Evolutionary conservation across 2,888 invertebrate genomes (phyloP).

Genomic region (Myopa testacea): DNA sequence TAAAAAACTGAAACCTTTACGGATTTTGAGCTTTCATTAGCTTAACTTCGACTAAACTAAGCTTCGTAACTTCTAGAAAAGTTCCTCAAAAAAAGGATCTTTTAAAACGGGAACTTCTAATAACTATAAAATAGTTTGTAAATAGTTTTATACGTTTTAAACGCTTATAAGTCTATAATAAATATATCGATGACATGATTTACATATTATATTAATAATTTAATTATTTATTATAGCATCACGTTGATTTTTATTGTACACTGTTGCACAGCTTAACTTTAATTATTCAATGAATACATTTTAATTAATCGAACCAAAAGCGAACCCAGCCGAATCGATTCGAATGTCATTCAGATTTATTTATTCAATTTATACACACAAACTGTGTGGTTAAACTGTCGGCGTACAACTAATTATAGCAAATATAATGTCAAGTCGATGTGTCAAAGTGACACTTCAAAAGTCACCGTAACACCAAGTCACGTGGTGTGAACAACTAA

Average conservation of each 20-base stretch:
- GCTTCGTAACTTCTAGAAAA: too few relatives aligned
- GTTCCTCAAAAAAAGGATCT: too few relatives aligned
- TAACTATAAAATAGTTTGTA: too few relatives aligned
- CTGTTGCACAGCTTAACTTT: background rate
- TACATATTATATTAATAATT: background rate
- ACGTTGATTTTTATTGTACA: background rate
- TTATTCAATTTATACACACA: constrained; percentile 3
- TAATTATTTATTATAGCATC: background rate
- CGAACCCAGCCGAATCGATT: background rate
- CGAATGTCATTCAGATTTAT: background rate
- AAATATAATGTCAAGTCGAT: background rate
- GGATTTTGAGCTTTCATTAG: too few relatives aligned
- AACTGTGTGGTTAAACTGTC: background rate
- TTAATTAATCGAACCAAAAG: background rate
- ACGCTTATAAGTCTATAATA: background rate
- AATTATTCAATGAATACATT: background rate
- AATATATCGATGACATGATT: background rate
- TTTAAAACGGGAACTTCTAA: too few relatives aligned
- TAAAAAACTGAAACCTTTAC: too few relatives aligned
- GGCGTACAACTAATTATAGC: background rate
- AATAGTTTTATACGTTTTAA: too few relatives aligned
- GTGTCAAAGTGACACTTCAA: constrained; percentile 29
- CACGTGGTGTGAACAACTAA: background rate
- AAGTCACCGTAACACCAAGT: background rate
- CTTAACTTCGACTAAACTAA: too few relatives aligned